Percentiles rank a stretch among this genome's conserved stretches.
These are phyloP conservation scores for Baryphthengus martii DNA, from an alignment of 2,113 vertebrate genomes.

Conservation along the genomic window DNA sequence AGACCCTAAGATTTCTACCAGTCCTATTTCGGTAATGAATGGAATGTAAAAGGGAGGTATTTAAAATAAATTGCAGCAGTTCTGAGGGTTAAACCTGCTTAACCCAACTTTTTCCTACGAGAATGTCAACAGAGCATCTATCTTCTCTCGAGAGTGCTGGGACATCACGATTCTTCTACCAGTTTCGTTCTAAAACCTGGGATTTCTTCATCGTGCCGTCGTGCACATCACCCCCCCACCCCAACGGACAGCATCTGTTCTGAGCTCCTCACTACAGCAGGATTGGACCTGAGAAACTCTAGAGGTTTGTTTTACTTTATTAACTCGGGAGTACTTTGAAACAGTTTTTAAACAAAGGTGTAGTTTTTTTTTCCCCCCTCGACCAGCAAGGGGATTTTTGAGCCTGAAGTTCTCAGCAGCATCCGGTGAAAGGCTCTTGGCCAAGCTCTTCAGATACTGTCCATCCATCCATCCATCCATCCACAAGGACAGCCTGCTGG, in stretches of 20 bases:
- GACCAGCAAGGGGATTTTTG: conserved; percentile 82
- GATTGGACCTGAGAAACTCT: conserved; percentile 84
- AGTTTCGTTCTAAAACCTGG: conserved; percentile 56
- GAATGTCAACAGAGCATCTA: conserved; percentile 60
- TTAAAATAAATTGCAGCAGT: conserved; percentile 75
- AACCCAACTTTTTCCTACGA: conserved; percentile 66
- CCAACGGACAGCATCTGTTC: conserved; percentile 68
- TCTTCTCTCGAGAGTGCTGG: conserved; percentile 43
- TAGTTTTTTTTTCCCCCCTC: conserved; percentile 73
- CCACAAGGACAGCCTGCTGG: conserved; percentile 65
- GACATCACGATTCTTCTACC: neutral
- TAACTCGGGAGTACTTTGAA: conserved; percentile 72
- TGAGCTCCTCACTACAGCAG: conserved; percentile 81
- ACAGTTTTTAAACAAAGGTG: conserved; percentile 73
- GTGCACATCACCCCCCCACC: conserved; percentile 56
- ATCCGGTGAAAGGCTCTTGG: conserved; percentile 73
- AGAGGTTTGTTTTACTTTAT: conserved; percentile 74
- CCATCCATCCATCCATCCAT: conserved; percentile 70
- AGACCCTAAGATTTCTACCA: conserved; percentile 24
- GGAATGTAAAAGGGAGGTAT: conserved; percentile 64
- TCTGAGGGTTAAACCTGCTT: conserved; percentile 75
- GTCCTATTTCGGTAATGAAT: conserved; percentile 52
- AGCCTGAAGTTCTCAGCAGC: conserved; percentile 74
- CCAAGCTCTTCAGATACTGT: conserved; percentile 74
- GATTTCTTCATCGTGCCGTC: conserved; percentile 51